Conservation (phyloP, 1,140 invertebrate genomes). For the Chelonus insularis region DNA sequence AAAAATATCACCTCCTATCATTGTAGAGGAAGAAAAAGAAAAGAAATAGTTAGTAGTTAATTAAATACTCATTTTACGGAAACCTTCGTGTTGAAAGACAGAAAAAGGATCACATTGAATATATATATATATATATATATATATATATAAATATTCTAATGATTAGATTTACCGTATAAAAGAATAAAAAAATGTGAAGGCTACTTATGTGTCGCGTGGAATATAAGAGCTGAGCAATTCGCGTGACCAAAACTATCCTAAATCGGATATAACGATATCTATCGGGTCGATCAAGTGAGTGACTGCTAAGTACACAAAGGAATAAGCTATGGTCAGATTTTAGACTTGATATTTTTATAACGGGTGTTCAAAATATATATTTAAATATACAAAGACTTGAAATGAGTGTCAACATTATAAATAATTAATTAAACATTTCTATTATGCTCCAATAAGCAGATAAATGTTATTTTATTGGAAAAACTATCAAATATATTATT, state of each 20-base stretch:
- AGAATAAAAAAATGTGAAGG: slow-evolving; percentile 3
- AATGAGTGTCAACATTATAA: no score
- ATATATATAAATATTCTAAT: neutral
- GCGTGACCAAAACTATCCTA: slow-evolving; percentile 11
- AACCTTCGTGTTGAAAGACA: neutral
- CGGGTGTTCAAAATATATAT: neutral
- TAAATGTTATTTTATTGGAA: no score
- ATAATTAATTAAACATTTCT: no score
- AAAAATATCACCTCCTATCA: neutral
- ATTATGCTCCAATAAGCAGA: no score
- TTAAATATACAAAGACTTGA: no score
- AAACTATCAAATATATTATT: no score
- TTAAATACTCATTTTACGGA: neutral
- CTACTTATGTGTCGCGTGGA: slow-evolving; percentile 9
- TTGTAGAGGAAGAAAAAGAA: no score
- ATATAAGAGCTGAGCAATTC: slow-evolving; percentile 7
- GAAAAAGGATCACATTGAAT: neutral
- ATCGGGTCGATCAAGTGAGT: neutral
- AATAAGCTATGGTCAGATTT: neutral
- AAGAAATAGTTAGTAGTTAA: no score
- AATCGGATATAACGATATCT: slow-evolving; percentile 15
- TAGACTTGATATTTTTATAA: neutral
- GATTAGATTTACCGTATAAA: slow-evolving; percentile 15
- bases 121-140: no score
- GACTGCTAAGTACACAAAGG: slow-evolving; percentile 15